A percentile compares a stretch with the other conserved stretches of the same genome.
Conservation (phyloP, 1,140 invertebrate species). For the Popillia japonica region DNA sequence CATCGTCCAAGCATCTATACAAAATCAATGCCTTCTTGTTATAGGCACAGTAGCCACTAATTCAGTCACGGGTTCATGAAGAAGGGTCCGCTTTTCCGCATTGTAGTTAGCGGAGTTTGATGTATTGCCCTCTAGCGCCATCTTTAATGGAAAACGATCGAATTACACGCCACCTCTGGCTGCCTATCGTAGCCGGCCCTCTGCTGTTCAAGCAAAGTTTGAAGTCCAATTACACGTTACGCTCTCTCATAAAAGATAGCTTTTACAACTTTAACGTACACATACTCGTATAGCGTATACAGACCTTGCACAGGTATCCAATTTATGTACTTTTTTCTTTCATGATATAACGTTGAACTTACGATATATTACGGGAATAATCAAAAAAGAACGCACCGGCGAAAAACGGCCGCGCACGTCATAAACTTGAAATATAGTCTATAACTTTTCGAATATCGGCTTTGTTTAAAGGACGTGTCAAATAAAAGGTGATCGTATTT, state of each 20-base stretch:
- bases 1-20: too few relatives aligned
- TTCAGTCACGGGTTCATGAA: background rate
- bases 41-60: background rate
- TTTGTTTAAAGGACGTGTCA: constrained; percentile 8
- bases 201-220: background rate
- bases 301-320: background rate
- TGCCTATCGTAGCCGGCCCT: background rate
- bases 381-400: background rate
- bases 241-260: background rate
- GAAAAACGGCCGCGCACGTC: background rate
- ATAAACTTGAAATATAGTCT: constrained; percentile 16
- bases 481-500: background rate
- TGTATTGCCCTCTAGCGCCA: background rate
- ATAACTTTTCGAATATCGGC: constrained; percentile 15
- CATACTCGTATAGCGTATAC: background rate
- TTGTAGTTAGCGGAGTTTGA: constrained; percentile 4
- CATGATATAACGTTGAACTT: background rate
- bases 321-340: background rate
- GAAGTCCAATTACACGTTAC: background rate
- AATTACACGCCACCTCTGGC: background rate
- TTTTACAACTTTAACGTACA: background rate
- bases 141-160: background rate
- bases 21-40: too few relatives aligned
- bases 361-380: constrained; percentile 1
- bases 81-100: background rate